Evolutionary conservation across 1,140 invertebrate species (phyloP), one percentile per base, ranked within the genome.

Genomic region (Eciton burchellii): DNA sequence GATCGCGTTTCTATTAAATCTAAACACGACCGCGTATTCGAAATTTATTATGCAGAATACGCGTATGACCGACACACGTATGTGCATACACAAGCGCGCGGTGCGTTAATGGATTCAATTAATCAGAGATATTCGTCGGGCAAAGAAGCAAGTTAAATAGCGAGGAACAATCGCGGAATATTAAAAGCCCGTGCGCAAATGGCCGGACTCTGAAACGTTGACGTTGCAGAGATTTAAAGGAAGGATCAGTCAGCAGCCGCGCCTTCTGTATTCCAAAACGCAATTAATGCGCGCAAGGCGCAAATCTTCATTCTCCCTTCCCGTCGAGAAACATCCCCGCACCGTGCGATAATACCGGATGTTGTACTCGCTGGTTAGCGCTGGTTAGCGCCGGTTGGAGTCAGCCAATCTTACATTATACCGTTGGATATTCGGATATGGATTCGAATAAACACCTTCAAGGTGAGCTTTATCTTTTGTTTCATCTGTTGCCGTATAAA

Each of bases 1-100:
- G 24, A 47, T 19, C 29, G 45, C 45, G 26, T 19, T 65, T 52
- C 65, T 26, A 76, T 76, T 63, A 24, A 76, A 76, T 76, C 72
- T 65, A 65, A 76, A 76, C 60, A 65, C 8, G 63, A 76, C 52
- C 29, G 47, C 3, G 6, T 19, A 63, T 43, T 65, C 63, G 9
- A 63, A 21, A 43, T 41, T 21, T 35, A 12, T 26, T 65, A 4
- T 52, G 29, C 16, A 47, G 54, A 49, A 49, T 76, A n/a, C n/a
- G 29, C 26, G 14, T 19, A 26, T 26, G 5, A 52, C 56, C 45
- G 16, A 60, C 26, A 12, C 12, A 29, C 19, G 9, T 6, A 54
- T 6, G 35, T 6, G 6, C 35, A 6, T 6, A 35, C 35, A 35
- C 35, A 6, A 2, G 6, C 35, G 6, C 35, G 35, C 35, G 6